phyloP scores from a whole-genome alignment of 2,888 invertebrate species.

The Fabriciana adippe region DNA sequence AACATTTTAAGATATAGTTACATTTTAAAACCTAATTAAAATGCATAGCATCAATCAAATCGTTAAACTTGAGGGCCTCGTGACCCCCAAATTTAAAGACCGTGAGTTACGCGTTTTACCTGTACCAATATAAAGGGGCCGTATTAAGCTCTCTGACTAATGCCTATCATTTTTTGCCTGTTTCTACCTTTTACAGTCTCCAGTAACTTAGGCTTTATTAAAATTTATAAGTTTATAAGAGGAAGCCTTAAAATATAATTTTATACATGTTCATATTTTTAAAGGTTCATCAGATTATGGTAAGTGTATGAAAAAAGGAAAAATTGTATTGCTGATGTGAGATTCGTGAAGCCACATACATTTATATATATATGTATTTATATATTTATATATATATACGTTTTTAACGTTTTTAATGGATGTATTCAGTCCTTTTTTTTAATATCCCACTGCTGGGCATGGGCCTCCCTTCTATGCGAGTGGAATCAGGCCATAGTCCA shows the following conservation, averaged over 20 bases:
- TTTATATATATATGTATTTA: too few relatives aligned
- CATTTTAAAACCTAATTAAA: constrained; percentile 20
- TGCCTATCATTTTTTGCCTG: constrained; percentile 60
- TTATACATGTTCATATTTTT: constrained; percentile 45
- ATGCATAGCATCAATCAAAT: constrained; percentile 51
- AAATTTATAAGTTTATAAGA: constrained; percentile 54
- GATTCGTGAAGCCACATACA: too few relatives aligned
- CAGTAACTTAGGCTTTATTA: constrained; percentile 52
- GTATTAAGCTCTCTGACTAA: constrained; percentile 55
- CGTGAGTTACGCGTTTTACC: constrained; percentile 51
- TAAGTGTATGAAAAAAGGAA: too few relatives aligned
- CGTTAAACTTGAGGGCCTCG: constrained; percentile 49
- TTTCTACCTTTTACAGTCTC: constrained; percentile 53
- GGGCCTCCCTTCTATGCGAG: too few relatives aligned
- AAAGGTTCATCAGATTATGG: constrained; percentile 45
- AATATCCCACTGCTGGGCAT: too few relatives aligned
- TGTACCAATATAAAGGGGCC: constrained; percentile 51
- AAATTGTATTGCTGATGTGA: too few relatives aligned
- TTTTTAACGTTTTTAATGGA: too few relatives aligned
- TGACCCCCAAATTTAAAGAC: constrained; percentile 43
- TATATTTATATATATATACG: too few relatives aligned
- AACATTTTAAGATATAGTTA: constrained; percentile 2
- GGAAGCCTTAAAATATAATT: constrained; percentile 42
- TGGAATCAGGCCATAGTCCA: too few relatives aligned
- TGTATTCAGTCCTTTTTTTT: too few relatives aligned